A percentile compares a stretch with the other conserved stretches of the same genome.
Evolutionary conservation across 1,140 invertebrate species (phyloP).

Genomic region (Apis cerana): DNA sequence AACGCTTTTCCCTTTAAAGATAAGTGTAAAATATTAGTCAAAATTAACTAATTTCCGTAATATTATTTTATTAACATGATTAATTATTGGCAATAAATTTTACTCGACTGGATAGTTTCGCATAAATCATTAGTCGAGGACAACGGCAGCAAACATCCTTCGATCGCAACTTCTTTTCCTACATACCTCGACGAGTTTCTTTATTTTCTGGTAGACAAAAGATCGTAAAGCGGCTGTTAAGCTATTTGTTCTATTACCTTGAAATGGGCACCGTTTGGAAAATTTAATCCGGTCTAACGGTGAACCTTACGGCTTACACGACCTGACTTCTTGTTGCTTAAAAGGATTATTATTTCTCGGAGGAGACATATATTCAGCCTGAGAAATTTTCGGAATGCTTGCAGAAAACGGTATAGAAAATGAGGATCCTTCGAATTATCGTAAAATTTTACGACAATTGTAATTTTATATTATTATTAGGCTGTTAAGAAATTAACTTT

Average conservation of each 20-base stretch:
- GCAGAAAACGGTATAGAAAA: not conserved
- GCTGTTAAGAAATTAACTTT: no score
- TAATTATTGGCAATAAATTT: no score
- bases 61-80: no score
- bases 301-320: not conserved
- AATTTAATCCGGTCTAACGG: not conserved
- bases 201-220: not conserved
- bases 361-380: no score
- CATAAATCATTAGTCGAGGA: conserved; percentile 63
- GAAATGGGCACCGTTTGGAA: not conserved
- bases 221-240: not conserved
- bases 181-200: not conserved
- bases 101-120: conserved; percentile 55
- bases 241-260: conserved; percentile 6
- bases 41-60: no score
- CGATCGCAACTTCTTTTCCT: conserved; percentile 36
- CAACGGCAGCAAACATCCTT: conserved; percentile 35
- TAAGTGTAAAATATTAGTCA: no score
- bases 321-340: not conserved
- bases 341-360: not conserved
- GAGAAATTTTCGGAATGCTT: not conserved
- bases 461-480: no score
- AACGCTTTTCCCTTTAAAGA: no score
- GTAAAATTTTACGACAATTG: no score
- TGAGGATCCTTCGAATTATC: no score